phyloP scores from a whole-genome alignment of 2,888 invertebrate genomes.

The Phorcus lineatus region DNA sequence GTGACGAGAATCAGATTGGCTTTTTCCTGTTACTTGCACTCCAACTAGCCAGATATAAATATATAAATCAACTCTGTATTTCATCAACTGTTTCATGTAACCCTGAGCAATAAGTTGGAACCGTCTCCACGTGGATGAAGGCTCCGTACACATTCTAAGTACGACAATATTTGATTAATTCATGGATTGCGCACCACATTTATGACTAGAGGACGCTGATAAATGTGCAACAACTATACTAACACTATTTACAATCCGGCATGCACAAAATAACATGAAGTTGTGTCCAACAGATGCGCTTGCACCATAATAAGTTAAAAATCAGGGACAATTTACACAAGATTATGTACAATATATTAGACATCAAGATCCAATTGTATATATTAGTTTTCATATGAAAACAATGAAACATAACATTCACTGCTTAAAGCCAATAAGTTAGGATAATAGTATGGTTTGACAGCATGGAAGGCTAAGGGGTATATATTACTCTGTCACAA shows the following conservation, averaged over 20 bases:
- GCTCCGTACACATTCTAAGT: constrained; percentile 1
- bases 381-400: constrained; percentile 14
- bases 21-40: no score
- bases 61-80: constrained; percentile 13
- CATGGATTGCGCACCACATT: constrained; percentile 12
- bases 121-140: background rate
- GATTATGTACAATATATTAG: constrained; percentile 11
- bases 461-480: no score
- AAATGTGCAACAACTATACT: constrained; percentile 8
- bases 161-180: constrained; percentile 22
- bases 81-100: constrained; percentile 4
- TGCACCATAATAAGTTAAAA: constrained; percentile 19
- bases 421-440: no score
- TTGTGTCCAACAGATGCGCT: background rate
- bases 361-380: background rate
- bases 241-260: constrained; percentile 5
- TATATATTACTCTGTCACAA: no score
- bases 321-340: constrained; percentile 16
- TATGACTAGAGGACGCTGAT: constrained; percentile 2
- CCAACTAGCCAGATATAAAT: no score
- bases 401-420: background rate
- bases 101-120: constrained; percentile 4
- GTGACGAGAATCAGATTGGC: no score
- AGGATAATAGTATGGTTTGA: no score
- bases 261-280: background rate